phyloP scores from a whole-genome alignment of 2,113 vertebrate species.

The Pica pica region DNA sequence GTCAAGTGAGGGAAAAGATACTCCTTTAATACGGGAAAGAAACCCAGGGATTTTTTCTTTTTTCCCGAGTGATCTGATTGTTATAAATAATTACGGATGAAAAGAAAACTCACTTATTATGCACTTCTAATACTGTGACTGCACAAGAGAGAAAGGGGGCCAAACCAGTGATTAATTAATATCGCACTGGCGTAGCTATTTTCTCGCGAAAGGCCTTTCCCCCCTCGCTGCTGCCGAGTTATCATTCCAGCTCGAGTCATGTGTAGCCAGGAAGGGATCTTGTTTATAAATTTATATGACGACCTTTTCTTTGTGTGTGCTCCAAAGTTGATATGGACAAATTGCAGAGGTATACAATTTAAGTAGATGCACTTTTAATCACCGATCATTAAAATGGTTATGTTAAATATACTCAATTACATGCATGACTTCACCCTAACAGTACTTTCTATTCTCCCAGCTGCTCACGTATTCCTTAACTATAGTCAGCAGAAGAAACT shows the following conservation, averaged over 20 bases:
- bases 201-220: neutral
- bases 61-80: neutral
- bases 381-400: slow-evolving; percentile 82
- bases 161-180: slow-evolving; percentile 61
- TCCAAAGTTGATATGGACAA: slow-evolving; percentile 76
- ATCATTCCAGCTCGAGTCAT: slow-evolving; percentile 42
- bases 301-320: slow-evolving; percentile 70
- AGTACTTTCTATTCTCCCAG: slow-evolving; percentile 78
- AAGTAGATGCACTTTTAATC: slow-evolving; percentile 82
- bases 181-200: slow-evolving; percentile 25
- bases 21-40: neutral
- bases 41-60: neutral
- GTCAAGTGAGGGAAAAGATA: neutral
- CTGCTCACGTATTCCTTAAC: slow-evolving; percentile 77
- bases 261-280: slow-evolving; percentile 51
- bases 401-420: slow-evolving; percentile 85
- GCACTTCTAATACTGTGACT: slow-evolving; percentile 41
- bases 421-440: slow-evolving; percentile 78
- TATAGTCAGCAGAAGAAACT: slow-evolving; percentile 77
- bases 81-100: slow-evolving; percentile 56
- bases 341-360: slow-evolving; percentile 78
- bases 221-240: neutral
- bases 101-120: slow-evolving; percentile 49
- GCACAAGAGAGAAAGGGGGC: slow-evolving; percentile 1
- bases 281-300: slow-evolving; percentile 74